phyloP scores from a whole-genome alignment of 2,888 invertebrate species.

The Macaria notata region DNA sequence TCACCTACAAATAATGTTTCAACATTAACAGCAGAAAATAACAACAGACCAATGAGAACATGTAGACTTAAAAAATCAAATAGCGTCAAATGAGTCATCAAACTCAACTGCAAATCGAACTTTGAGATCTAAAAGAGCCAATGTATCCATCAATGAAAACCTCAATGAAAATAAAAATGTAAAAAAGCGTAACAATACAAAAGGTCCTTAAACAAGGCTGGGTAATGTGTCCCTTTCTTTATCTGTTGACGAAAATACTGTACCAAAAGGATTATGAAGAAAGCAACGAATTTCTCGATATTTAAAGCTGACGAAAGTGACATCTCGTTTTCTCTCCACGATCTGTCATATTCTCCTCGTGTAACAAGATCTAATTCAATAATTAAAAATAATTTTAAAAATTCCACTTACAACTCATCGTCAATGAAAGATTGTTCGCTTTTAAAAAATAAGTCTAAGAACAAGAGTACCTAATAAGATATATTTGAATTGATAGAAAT shows the following conservation, averaged over 20 bases:
- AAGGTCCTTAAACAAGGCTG: neutral
- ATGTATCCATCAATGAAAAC: constrained; percentile 1
- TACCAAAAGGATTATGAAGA: constrained; percentile 6
- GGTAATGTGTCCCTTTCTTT: constrained; percentile 18
- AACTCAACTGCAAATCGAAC: constrained; percentile 17
- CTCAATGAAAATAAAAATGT: constrained; percentile 2
- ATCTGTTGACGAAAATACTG: constrained; percentile 1
- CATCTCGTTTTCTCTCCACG: constrained; percentile 35
- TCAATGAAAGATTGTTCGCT: neutral
- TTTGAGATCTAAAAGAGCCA: constrained; percentile 19
- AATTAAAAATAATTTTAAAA: neutral
- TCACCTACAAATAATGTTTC: constrained; percentile 7
- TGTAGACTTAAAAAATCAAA: constrained; percentile 36
- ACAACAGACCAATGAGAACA: constrained; percentile 32
- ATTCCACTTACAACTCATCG: constrained; percentile 1
- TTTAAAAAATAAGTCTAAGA: constrained; percentile 8
- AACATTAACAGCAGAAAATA: constrained; percentile 7
- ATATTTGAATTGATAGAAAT: constrained; percentile 11
- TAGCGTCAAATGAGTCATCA: constrained; percentile 22
- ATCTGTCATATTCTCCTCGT: constrained; percentile 20
- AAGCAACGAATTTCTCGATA: constrained; percentile 1
- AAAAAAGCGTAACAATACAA: neutral
- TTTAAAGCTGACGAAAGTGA: constrained; percentile 28
- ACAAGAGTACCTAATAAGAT: constrained; percentile 14
- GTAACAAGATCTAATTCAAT: neutral